Conservation (phyloP, 2,113 vertebrate genomes). For the Zapus hudsonius region DNA sequence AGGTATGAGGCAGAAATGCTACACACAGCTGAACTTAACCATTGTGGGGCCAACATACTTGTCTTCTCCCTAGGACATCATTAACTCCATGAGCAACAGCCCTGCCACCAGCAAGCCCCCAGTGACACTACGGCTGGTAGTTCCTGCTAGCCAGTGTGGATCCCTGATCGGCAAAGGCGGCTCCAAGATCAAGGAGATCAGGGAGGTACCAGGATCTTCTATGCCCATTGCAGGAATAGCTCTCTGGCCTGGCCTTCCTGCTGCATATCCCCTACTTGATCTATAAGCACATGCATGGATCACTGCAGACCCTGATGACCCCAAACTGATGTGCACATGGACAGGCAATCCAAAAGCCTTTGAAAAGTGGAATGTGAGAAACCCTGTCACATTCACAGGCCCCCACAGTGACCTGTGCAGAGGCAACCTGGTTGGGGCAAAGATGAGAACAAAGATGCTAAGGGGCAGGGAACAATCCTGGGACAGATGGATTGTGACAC, state of each 20-base stretch:
- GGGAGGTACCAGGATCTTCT: slow-evolving; percentile 89
- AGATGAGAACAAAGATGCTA: not conserved
- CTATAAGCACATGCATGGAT: too few species aligned
- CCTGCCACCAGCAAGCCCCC: slow-evolving; percentile 97
- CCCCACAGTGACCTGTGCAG: not conserved
- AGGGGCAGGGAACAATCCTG: not conserved
- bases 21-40: not conserved
- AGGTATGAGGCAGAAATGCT: not conserved
- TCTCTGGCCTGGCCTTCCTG: too few species aligned
- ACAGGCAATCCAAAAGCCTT: too few species aligned
- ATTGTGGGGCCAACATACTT: rapidly evolving
- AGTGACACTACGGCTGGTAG: slow-evolving; percentile 94
- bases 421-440: not conserved
- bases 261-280: too few species aligned
- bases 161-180: slow-evolving; percentile 98
- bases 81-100: slow-evolving; percentile 99
- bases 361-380: not conserved
- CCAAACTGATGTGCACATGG: not conserved
- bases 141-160: slow-evolving; percentile 97
- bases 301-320: not conserved
- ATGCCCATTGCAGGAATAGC: not conserved
- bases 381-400: not conserved
- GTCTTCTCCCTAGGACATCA: slow-evolving; percentile 91
- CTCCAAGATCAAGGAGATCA: slow-evolving; percentile 99
- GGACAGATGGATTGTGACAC: not conserved